Evolutionary conservation across 1,140 invertebrate genomes (phyloP), one percentile per base, ranked within the genome.

Genomic region (Holotrichia oblita): DNA sequence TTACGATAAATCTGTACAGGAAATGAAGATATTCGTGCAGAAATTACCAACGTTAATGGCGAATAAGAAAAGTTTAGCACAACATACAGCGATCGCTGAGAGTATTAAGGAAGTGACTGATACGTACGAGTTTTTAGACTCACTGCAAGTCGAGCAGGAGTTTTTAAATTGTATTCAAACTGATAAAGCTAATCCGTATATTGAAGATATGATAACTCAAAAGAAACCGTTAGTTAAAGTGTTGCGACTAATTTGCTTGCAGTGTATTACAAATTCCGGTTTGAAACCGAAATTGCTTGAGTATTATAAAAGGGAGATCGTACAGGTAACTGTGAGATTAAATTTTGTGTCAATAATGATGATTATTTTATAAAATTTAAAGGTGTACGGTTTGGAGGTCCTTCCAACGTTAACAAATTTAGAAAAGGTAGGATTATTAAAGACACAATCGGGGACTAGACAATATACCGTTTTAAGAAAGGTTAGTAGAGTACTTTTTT

Each of bases 11-110:
- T 94, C 96, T 12, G 93, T 99, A 24, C 93, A 95, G 84, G 96
- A 99, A 88, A 96, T 99, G 85, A 98, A 98, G 87, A 92, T 95
- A 82, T 97, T 98, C 89, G 97, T 99, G 4, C 93, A 95, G 10
- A 93, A 94, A 80, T 88, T 99, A 78, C 97, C 96, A 0, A 92
- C 96, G 81, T 92, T 99, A 88, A 89, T 98, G 84, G 92, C 93
- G n/a, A 93, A 94, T 40, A 97, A 98, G 85, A 93, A 95, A 84
- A 93, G 94, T 8, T 87, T 98, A 10, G 92, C 93, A 12, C 93
- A 90, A 42, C 92, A 92, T 79, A 92, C 91, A 0, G 88, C 90
- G 40, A 91, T 93, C 59, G 92, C 91, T 0, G 91, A 91, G 80
- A 89, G 91, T 77, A 91, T 93, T 40, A 92, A 91, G 82, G 90